These are phyloP conservation scores for Lutjanus erythropterus DNA, from an alignment of 2,113 vertebrate species.

Conservation along the genomic window DNA sequence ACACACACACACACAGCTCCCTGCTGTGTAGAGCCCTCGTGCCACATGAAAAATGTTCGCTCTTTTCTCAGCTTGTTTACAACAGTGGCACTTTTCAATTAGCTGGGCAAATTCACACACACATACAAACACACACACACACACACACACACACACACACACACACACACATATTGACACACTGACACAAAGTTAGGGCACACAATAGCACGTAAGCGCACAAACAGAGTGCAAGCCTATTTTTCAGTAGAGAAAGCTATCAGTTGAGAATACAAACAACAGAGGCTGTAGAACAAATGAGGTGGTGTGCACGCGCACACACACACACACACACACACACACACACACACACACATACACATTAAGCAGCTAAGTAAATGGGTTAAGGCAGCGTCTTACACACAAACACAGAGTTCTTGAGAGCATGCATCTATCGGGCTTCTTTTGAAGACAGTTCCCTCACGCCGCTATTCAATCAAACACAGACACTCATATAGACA, in stretches of 20 bases:
- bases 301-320: slow-evolving; percentile 5
- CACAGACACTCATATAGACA: not conserved
- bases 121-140: slow-evolving; percentile 6
- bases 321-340: slow-evolving; percentile 21
- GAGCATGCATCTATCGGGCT: not conserved
- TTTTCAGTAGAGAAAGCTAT: slow-evolving; percentile 46
- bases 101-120: slow-evolving; percentile 56
- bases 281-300: slow-evolving; percentile 50
- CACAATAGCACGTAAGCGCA: slow-evolving; percentile 15
- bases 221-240: slow-evolving; percentile 25
- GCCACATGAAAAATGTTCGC: slow-evolving; percentile 50
- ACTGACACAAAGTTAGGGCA: not conserved
- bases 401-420: not conserved
- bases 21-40: slow-evolving; percentile 13
- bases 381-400: slow-evolving; percentile 3
- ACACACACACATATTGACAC: slow-evolving; percentile 9
- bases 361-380: slow-evolving; percentile 5
- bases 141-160: slow-evolving; percentile 6
- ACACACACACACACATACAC: slow-evolving; percentile 30
- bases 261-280: slow-evolving; percentile 63
- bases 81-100: slow-evolving; percentile 73
- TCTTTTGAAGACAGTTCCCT: slow-evolving; percentile 11
- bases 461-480: slow-evolving; percentile 8
- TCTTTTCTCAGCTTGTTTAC: slow-evolving; percentile 72
- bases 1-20: not conserved